Base-by-base conservation (phyloP, 1,140 invertebrate genomes). In the Pachypsylla venusta region DNA sequence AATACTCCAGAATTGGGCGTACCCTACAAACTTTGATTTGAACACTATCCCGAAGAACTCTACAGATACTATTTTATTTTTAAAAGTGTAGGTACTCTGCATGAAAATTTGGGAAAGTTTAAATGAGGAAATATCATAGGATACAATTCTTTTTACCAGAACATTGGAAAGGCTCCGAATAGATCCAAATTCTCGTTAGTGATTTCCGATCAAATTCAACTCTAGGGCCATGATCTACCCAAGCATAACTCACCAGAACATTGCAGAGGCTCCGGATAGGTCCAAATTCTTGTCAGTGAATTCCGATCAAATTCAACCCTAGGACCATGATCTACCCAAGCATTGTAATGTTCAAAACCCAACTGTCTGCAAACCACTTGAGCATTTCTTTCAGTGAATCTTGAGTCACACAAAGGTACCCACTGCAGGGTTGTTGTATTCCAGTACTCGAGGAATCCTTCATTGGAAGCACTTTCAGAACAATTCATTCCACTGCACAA, bases 351-450 rank as follows among this genome's bases (percentile, higher is more conserved):
- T 70, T 93, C 87, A 65, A 85, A 84, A 16, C 93, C 92, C n/a
- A 99, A 71, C 69, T 98, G 89, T 20, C 88, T 77, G 69, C 96
- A 99, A 0, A 96, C 89, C 1, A 98, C 92, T 76, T 93, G 83
- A 2, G 90, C 91, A 71, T 96, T 96, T 67, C 90, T 76, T 69
- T 95, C 89, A 0, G 90, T 95, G 69, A 99, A 99, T 58, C 92
- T 77, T 54, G 79, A 78, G 75, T 99, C 96, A 73, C 97, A 99
- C 68, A 98, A 83, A 0, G 96, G 90, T 35, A 96, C 87, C 92
- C 93, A 98, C 70, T 98, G 92, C 10, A 91, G 72, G 0, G 93
- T 95, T 2, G 95, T 98, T 57, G 75, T 77, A 70, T 99, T 99
- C 69, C 89, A 98, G 65, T 94, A 85, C 74, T 99, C 90, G 27